Evolutionary conservation across 2,797 vertebrate genomes (phyloP), one percentile per base, ranked within the genome.

Genomic region (Poeciliopsis gracilis): DNA sequence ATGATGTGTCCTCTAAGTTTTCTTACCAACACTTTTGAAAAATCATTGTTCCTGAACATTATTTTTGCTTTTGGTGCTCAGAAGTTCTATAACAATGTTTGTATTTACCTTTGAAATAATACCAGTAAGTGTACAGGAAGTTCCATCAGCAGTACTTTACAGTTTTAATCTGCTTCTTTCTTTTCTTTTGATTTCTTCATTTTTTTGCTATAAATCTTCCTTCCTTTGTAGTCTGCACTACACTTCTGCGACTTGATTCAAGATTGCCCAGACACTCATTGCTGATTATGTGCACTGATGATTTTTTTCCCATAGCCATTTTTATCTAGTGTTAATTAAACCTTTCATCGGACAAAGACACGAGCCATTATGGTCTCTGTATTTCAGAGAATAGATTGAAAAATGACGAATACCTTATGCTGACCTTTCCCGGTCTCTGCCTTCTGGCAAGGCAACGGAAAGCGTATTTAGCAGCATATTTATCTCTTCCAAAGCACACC

Each of bases 251-350:
- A 41, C 9, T 67, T 41, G 12, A 45, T 70, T 70, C 25, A 70
- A 45, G 13, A 70, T 70, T 43, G n/a, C n/a, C 41, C 67, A 45
- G 41, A 25, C 41, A 70, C 38, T 43, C 38, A n/a, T 8, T 70
- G 67, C 67, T 79, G 63, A 84, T 87, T 82, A 80, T 74, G 76
- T 74, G 69, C 67, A 70, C 79, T 76, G 74, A 73, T 81, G 83
- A 84, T 86, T 43, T 25, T 9, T 28, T 59, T 61, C 10, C 81
- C 78, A 90, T 86, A 86, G 79, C 55, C 82, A 74, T 86, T 89
- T 92, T 88, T 79, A 90, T 93, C 89, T 87, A 77, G 49, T 78
- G 90, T 93, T 92, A 92, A 92, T 94, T 90, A 91, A 91, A 88
- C 72, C 80, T 84, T 88, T 91, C 67, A 90, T 89, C 83, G 77